Evolutionary conservation across 1,140 invertebrate genomes (phyloP), one percentile per base, ranked within the genome.

Genomic region (Cyclargus thomasi): DNA sequence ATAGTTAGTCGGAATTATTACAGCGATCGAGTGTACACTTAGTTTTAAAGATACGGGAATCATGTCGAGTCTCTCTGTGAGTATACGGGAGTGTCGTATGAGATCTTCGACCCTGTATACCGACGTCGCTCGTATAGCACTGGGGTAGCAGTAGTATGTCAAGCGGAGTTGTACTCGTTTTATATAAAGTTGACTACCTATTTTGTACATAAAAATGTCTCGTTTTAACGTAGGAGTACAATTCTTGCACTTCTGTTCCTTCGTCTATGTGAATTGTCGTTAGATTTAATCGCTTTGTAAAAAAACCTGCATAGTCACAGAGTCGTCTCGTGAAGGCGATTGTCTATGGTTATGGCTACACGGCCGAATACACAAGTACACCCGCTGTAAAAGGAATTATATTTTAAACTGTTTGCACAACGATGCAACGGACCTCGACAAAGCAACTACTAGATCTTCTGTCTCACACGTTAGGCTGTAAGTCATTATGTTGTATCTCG

Each of bases 221-320:
- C 75, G 74, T 69, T 67, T 39, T 53, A 20, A 67, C 65, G 65
- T 62, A 67, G 65, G 59, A 62, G 65, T 67, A 67, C 65, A 67
- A 67, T 67, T 67, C 65, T 70, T 67, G 62, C 63, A 63, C 35
- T 59, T 64, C 64, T 65, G 67, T 74, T 70, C 67, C 76, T 75
- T 75, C 69, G 73, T 73, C 77, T 81, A 73, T 82, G 81, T 82
- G 74, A 74, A 76, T 78, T 76, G 76, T 75, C 78, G 71, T 79
- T 80, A 69, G 71, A 72, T 80, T 76, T 72, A 73, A 73, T 66
- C 62, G 74, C 74, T 77, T 77, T 77, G 77, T 81, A 81, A 64
- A 74, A n/a, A 71, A 68, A 70, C 63, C 62, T 63, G 73, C 73
- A 70, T 70, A 67, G 53, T 70, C 69, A 70, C 73, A 65, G 69